These are phyloP conservation scores for Kryptolebias ocellatus DNA, from an alignment of 2,797 vertebrate species.

Conservation along the genomic window DNA sequence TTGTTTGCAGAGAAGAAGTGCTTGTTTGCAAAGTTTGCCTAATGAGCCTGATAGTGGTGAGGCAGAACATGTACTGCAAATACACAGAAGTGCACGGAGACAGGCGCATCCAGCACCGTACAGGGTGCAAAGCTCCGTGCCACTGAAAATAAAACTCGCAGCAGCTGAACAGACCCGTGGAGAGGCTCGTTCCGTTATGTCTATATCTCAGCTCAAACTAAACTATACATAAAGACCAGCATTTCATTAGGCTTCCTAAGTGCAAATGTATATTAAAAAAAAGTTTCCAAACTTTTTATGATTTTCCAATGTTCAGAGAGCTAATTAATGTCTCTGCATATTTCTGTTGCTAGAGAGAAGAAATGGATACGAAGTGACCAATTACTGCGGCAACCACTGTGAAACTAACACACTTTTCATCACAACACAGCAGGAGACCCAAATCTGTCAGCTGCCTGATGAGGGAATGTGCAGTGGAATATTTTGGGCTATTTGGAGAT, in stretches of 20 bases:
- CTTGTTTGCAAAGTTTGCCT: constrained; percentile 47
- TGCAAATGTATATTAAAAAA: constrained; percentile 21
- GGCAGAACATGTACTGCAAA: constrained; percentile 63
- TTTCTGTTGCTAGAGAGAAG: constrained; percentile 21
- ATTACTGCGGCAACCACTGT: constrained; percentile 57
- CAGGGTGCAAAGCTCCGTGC: constrained; percentile 25
- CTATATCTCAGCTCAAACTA: constrained; percentile 47
- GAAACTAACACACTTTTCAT: constrained; percentile 54
- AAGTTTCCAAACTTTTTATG: constrained; percentile 8
- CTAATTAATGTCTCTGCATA: constrained; percentile 23
- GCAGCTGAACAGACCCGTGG: constrained; percentile 50
- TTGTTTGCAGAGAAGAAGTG: constrained; percentile 58
- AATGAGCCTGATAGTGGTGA: constrained; percentile 53
- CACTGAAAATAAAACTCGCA: constrained; percentile 57
- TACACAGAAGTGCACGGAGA: constrained; percentile 36
- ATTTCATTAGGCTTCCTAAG: constrained; percentile 4
- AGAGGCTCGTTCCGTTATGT: constrained; percentile 42
- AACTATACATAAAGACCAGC: constrained; percentile 61
- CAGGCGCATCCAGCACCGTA: constrained; percentile 26
- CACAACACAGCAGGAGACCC: constrained; percentile 59
- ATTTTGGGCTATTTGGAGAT: constrained; percentile 61
- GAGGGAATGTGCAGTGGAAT: constrained; percentile 45
- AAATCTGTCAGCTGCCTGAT: constrained; percentile 70
- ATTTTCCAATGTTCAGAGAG: constrained; percentile 6
- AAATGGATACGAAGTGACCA: constrained; percentile 57